phyloP scores from a whole-genome alignment of 37 sponge, comb jelly and placozoan species.

The Halisarca cf. caerulea region DNA sequence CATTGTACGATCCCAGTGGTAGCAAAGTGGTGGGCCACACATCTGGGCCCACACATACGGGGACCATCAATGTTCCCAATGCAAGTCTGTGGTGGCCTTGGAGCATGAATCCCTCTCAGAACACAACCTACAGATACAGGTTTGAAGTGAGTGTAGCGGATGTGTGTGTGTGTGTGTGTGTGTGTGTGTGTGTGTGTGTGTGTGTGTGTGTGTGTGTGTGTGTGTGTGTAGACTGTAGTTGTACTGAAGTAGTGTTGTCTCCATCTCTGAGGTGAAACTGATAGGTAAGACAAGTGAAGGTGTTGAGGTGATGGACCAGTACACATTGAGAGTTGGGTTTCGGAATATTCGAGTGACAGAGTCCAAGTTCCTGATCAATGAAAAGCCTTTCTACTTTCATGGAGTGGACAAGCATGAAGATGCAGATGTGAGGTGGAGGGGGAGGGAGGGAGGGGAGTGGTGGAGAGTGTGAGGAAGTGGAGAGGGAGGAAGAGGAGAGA shows the following conservation, averaged over 20 bases:
- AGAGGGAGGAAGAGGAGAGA: no score
- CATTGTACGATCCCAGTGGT: slow-evolving; percentile 13
- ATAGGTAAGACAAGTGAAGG: background rate
- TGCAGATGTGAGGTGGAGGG: slow-evolving; percentile 73
- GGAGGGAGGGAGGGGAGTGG: no score
- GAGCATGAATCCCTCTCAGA: slow-evolving; percentile 46
- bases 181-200: no score
- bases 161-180: no score
- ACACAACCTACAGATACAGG: slow-evolving; percentile 30
- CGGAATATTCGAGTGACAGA: slow-evolving; percentile 46
- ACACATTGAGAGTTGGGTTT: slow-evolving; percentile 52
- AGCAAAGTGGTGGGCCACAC: background rate
- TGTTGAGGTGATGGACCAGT: slow-evolving; percentile 14
- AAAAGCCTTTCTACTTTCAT: slow-evolving; percentile 69
- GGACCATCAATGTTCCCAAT: background rate
- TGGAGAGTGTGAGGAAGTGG: no score
- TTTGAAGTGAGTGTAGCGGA: slow-evolving; percentile 45
- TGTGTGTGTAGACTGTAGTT: no score
- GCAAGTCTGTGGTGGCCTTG: slow-evolving; percentile 75
- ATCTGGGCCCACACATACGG: background rate
- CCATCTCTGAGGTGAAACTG: slow-evolving; percentile 20
- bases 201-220: no score
- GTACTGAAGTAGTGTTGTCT: no score
- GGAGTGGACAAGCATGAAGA: slow-evolving; percentile 75
- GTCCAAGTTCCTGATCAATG: slow-evolving; percentile 63